phyloP scores from a whole-genome alignment of 2,113 vertebrate genomes.

The Anolis carolinensis region DNA sequence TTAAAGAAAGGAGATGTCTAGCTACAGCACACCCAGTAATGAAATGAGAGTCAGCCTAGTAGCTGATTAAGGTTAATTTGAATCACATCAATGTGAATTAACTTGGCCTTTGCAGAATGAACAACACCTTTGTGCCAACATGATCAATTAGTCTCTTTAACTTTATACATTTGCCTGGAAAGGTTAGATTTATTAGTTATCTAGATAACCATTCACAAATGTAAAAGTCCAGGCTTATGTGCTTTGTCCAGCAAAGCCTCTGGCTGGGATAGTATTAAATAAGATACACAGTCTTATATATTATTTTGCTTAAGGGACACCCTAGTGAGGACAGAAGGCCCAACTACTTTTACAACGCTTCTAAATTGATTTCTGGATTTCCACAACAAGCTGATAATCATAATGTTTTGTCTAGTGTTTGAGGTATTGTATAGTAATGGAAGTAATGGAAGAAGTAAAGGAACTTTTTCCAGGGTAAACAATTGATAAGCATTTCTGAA shows the following conservation, averaged over 20 bases:
- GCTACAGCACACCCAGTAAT: conserved; percentile 76
- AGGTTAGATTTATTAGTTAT: conserved; percentile 84
- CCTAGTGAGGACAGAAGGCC: neutral
- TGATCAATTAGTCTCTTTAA: conserved; percentile 83
- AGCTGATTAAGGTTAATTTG: conserved; percentile 87
- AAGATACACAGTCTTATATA: neutral
- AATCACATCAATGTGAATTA: conserved; percentile 86
- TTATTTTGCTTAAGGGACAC: conserved; percentile 12
- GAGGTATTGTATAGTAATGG: neutral
- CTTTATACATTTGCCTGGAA: conserved; percentile 75
- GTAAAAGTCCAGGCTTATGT: conserved; percentile 59
- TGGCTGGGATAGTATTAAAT: conserved; percentile 4
- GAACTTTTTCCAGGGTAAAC: too few species aligned
- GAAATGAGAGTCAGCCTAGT: conserved; percentile 77
- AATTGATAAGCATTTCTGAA: too few species aligned
- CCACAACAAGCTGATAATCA: neutral
- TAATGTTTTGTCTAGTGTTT: neutral
- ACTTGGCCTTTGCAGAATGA: conserved; percentile 81
- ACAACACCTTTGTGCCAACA: conserved; percentile 81
- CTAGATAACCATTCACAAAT: conserved; percentile 72
- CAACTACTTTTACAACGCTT: neutral
- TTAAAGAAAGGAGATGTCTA: conserved; percentile 74
- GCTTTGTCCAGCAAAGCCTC: neutral
- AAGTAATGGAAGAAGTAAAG: neutral
- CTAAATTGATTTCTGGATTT: neutral